Evolutionary conservation across 2,113 vertebrate genomes (phyloP).

Genomic region (Lepidothrix coronata): DNA sequence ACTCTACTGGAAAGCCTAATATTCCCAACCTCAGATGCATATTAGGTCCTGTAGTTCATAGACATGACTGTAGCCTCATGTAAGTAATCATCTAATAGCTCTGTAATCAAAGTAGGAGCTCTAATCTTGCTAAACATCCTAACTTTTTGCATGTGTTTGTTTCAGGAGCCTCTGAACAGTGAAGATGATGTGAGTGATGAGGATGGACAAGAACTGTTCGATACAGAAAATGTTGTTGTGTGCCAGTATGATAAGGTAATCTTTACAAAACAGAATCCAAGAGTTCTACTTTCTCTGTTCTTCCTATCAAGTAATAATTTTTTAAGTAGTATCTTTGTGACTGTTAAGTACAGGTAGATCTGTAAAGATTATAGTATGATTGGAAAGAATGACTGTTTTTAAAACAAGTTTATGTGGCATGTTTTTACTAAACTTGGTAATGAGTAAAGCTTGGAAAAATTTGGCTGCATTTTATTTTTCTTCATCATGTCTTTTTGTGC

Average conservation of each 20-base stretch:
- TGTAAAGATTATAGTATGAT: not conserved
- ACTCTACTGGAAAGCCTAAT: not conserved
- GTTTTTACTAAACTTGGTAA: not conserved
- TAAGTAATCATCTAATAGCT: not conserved
- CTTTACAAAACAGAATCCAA: not conserved
- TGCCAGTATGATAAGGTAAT: constrained; percentile 98
- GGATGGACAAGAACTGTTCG: constrained; percentile 96
- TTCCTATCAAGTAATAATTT: not conserved
- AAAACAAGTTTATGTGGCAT: not conserved
- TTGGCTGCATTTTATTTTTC: not conserved
- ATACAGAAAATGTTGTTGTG: constrained; percentile 98
- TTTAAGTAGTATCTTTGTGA: not conserved
- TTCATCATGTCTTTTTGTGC: not conserved
- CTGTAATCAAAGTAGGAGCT: not conserved
- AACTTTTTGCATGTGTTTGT: not conserved
- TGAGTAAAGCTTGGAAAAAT: not conserved
- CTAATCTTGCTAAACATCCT: not conserved
- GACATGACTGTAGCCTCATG: not conserved
- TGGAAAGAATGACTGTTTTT: not conserved
- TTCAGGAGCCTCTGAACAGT: constrained; percentile 94
- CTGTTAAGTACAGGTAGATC: not conserved
- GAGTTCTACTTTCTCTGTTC: not conserved
- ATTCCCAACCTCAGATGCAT: not conserved
- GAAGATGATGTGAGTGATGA: constrained; percentile 96
- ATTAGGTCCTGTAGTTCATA: not conserved